Percentiles rank a stretch among this genome's conserved stretches.
These are phyloP conservation scores for Macroglossus sobrinus DNA, from an alignment of 2,113 vertebrate genomes.

Conservation along the genomic window DNA sequence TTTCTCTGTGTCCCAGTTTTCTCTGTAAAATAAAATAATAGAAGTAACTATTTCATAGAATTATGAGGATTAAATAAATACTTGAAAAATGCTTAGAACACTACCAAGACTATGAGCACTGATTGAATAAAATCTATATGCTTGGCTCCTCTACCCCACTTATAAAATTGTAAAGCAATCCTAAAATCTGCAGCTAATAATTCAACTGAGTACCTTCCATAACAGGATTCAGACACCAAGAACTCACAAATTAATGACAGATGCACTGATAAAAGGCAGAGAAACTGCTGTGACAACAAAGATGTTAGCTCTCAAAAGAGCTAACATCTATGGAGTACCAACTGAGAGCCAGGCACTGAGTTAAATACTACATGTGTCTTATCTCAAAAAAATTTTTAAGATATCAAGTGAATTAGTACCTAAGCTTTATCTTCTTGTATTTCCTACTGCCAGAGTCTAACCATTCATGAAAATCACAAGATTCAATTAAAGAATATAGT, in stretches of 20 bases:
- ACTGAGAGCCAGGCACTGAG: background rate
- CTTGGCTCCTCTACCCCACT: background rate
- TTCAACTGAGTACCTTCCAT: background rate
- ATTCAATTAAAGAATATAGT: background rate
- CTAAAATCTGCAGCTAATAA: background rate
- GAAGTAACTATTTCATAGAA: background rate
- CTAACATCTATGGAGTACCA: background rate
- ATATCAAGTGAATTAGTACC: background rate
- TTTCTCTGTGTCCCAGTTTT: background rate
- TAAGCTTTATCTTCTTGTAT: background rate
- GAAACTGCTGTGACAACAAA: background rate
- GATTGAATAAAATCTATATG: conserved; percentile 20
- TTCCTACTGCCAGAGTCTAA: background rate
- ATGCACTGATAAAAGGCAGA: background rate
- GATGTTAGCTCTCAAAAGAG: too few relatives aligned
- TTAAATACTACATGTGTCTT: background rate
- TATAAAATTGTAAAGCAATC: background rate
- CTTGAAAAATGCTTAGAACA: background rate
- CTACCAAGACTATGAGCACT: background rate
- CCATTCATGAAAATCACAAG: background rate
- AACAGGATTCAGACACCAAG: background rate
- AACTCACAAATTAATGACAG: background rate
- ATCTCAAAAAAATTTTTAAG: background rate
- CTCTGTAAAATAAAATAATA: conserved; percentile 1
- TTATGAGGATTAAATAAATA: background rate